Conservation (phyloP, 2,113 vertebrate species). For the Tinamus guttatus region DNA sequence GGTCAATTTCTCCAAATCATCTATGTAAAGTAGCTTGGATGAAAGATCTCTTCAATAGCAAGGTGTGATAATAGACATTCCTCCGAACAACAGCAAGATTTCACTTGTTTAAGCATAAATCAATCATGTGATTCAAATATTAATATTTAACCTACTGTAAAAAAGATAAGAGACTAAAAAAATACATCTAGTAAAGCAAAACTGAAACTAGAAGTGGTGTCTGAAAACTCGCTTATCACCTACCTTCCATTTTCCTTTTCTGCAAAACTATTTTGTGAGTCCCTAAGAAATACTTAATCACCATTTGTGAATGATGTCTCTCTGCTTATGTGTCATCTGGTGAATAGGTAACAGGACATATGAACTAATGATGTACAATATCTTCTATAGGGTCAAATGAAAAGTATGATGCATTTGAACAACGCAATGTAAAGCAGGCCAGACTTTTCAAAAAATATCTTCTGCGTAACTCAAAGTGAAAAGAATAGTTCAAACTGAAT, state of each 20-base stretch:
- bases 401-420: slow-evolving; percentile 39
- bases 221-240: background rate
- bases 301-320: slow-evolving; percentile 41
- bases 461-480: slow-evolving; percentile 67
- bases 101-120: background rate
- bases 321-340: slow-evolving; percentile 28
- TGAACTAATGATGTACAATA: background rate
- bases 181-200: background rate
- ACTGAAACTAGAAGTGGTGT: background rate
- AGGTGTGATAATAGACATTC: background rate
- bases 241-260: slow-evolving; percentile 26
- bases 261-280: slow-evolving; percentile 27
- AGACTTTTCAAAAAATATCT: slow-evolving; percentile 18
- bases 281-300: slow-evolving; percentile 55
- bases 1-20: background rate
- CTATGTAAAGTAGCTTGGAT: background rate
- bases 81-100: background rate
- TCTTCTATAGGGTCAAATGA: slow-evolving; percentile 18
- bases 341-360: background rate
- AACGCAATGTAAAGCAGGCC: slow-evolving; percentile 59
- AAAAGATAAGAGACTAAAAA: background rate
- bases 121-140: background rate
- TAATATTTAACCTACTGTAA: background rate
- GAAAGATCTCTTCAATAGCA: background rate
- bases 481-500: slow-evolving; percentile 50